phyloP scores from a whole-genome alignment of 2,113 vertebrate genomes.

The Argyrosomus japonicus region DNA sequence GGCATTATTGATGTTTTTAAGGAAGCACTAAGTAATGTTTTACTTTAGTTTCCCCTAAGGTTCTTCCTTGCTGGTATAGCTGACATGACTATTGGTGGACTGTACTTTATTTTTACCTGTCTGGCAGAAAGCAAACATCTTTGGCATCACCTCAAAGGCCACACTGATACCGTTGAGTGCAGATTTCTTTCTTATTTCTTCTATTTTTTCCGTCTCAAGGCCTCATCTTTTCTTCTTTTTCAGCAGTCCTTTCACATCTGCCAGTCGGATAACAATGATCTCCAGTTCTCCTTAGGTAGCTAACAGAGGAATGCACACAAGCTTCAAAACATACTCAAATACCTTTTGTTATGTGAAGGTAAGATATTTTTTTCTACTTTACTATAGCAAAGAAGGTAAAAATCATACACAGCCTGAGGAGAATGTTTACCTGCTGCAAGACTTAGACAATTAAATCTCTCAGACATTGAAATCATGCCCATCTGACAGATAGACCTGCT shows the following conservation, averaged over 20 bases:
- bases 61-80: not conserved
- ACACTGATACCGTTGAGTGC: not conserved
- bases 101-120: not conserved
- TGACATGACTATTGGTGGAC: not conserved
- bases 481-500: not conserved
- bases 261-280: not conserved
- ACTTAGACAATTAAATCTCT: no score
- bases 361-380: not conserved
- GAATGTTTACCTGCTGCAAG: not conserved
- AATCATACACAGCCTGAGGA: not conserved
- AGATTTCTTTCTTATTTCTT: not conserved
- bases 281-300: not conserved
- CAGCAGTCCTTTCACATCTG: not conserved
- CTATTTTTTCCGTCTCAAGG: not conserved
- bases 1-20: constrained; percentile 13
- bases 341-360: not conserved
- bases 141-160: not conserved
- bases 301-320: not conserved
- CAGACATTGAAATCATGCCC: not conserved
- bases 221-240: not conserved
- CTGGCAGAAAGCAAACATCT: not conserved
- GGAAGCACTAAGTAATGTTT: not conserved
- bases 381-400: no score
- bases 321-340: not conserved
- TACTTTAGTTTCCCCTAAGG: not conserved